phyloP scores from a whole-genome alignment of 2,888 invertebrate species.

The Heliconius erato region DNA sequence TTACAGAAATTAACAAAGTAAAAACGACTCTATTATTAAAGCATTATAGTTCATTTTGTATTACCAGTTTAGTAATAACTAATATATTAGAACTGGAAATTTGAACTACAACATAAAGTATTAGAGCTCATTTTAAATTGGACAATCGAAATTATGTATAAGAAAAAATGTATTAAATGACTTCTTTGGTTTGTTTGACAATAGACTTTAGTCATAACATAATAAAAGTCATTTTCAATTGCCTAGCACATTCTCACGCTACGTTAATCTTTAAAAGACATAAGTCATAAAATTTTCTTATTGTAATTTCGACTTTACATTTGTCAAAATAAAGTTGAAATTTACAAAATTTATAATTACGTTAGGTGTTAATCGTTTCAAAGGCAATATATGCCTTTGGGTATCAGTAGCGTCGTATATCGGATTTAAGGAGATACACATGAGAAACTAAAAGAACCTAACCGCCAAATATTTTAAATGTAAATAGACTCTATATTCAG shows the following conservation, averaged over 20 bases:
- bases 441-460: constrained; percentile 4
- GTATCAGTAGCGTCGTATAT: constrained; percentile 52
- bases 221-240: background rate
- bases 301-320: constrained; percentile 12
- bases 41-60: background rate
- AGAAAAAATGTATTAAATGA: constrained; percentile 1
- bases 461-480: background rate
- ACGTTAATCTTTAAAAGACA: constrained; percentile 15
- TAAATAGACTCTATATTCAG: constrained; percentile 52
- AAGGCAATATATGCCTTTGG: constrained; percentile 50
- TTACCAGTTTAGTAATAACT: background rate
- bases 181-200: background rate
- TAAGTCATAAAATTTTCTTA: constrained; percentile 4
- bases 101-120: constrained; percentile 2
- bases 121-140: constrained; percentile 36
- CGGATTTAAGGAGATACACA: constrained; percentile 51
- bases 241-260: background rate
- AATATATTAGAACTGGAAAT: constrained; percentile 14
- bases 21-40: background rate
- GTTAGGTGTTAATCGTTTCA: constrained; percentile 51
- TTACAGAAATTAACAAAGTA: constrained; percentile 23
- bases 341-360: constrained; percentile 17
- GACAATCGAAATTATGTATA: background rate
- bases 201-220: background rate
- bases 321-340: background rate